Evolutionary conservation across 1,140 invertebrate species (phyloP), one percentile per base, ranked within the genome.

Genomic region (Musca domestica): DNA sequence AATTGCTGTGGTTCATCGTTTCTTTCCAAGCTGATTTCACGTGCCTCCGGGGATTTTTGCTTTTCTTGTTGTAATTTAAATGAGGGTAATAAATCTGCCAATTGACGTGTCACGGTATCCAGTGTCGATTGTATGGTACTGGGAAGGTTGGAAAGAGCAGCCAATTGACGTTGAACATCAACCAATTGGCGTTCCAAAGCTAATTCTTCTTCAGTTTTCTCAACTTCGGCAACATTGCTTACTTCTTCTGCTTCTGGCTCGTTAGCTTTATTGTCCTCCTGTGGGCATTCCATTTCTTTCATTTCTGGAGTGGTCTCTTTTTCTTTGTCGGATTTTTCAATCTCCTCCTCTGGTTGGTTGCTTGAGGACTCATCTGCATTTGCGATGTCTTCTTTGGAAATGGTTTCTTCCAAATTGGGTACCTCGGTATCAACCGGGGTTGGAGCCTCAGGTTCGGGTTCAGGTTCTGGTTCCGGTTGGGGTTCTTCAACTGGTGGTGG

Each of bases 71-170:
- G 67, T 64, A 77, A 71, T 71, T 81, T 80, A 25, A 81, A 76
- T 58, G 78, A 74, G 69, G 81, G 80, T 66, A 82, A 80, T 68
- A 88, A 78, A 74, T 86, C 85, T 63, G 84, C 81, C 68, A 91
- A 78, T 80, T 91, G 88, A 68, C 86, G 84, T 41, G 88, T 87
- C 20, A 91, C 88, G 69, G 87, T 83, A 70, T 86, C 88, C 67
- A 91, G 74, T 46, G 89, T 89, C 71, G 87, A 86, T 76, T 91
- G 88, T 69, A 92, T 90, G 71, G 90, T 85, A 64, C 84, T 86
- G 0, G 90, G 90, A 22, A 91, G 76, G 69, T 87, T 85, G 12
- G 89, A 88, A 12, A 91, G 74, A 0, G 88, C 87, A 2, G 86
- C 74, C 4, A 91, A 75, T 77, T 92, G 89, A 64, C 84, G 85